Base-by-base conservation (phyloP, 1,140 invertebrate species). In the Drosophila funebris region DNA sequence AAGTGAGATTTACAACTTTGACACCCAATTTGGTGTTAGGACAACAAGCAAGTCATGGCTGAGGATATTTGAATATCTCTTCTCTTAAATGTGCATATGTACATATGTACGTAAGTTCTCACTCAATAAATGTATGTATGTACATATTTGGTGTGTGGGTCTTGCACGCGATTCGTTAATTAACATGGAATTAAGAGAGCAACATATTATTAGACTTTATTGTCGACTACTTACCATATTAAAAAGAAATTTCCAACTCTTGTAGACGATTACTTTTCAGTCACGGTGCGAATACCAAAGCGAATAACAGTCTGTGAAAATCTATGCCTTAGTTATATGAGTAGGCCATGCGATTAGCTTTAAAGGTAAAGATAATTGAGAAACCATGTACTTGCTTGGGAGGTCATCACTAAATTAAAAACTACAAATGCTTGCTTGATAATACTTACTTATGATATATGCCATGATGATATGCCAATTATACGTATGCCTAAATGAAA, bases 241-340 rank as follows among this genome's bases (percentile, higher is more conserved):
- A 68, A 77, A 71, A 22, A 29, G 39, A 73, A 67, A 60, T 67
- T 81, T 87, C 48, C 24, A 67, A 67, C 67, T 64, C 66, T 87
- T 87, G 73, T 88, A 88, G 73, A 82, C 76, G 88, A 87, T 71
- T 90, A 90, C 72, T 89, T 79, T 67, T 75, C 89, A 85, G 73
- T 90, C 67, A 88, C 89, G 48, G 78, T 90, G 81, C 88, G 89
- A 18, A 89, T 90, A 79, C 89, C 89, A 66, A 90, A 90, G 78
- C 87, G 89, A 76, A 85, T 90, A 53, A 87, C 78, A 72, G 78
- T 90, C 69, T 90, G 83, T 83, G 75, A 90, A 80, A 88, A 73
- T 44, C 76, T 90, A 72, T 90, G 89, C 75, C 81, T 90, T 80
- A 85, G 74, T 70, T 88, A 88, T 71, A 31, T 44, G 37, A 46